Conservation (phyloP, 1,140 invertebrate genomes). For the Drosophila pallidifrons region DNA sequence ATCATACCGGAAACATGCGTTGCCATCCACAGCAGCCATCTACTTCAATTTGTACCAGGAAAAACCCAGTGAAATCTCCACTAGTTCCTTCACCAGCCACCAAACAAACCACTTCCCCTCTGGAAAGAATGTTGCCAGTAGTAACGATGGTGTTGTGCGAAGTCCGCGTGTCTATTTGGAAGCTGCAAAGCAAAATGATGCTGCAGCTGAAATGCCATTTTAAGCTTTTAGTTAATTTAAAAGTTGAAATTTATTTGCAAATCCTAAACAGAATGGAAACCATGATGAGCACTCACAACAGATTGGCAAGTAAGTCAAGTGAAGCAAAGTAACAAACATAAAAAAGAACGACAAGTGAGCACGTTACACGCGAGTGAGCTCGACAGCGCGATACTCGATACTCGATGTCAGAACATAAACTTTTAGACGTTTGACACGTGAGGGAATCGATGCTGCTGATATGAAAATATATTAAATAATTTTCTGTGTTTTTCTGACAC, state of each 20-base stretch:
- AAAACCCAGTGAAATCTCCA: slow-evolving; percentile 28
- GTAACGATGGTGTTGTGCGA: neutral
- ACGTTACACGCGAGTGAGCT: too few relatives aligned
- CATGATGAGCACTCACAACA: slow-evolving; percentile 11
- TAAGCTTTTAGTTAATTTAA: slow-evolving; percentile 83
- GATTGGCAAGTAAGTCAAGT: slow-evolving; percentile 41
- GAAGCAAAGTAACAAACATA: slow-evolving; percentile 30
- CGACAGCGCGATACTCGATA: too few relatives aligned
- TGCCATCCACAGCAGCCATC: slow-evolving; percentile 41
- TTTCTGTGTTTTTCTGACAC: too few relatives aligned
- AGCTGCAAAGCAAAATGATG: neutral
- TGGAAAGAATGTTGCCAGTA: slow-evolving; percentile 29
- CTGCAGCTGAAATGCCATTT: slow-evolving; percentile 55
- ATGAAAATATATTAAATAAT: too few relatives aligned
- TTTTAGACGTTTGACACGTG: too few relatives aligned
- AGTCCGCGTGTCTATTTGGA: neutral
- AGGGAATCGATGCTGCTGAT: too few relatives aligned
- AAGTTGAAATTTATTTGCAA: slow-evolving; percentile 76
- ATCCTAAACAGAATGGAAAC: slow-evolving; percentile 48
- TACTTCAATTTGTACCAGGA: slow-evolving; percentile 54
- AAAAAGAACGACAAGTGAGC: neutral
- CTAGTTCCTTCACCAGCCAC: neutral
- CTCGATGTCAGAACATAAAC: too few relatives aligned
- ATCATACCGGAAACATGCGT: slow-evolving; percentile 67
- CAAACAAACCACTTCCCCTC: neutral